A percentile compares a stretch with the other conserved stretches of the same genome.
These are phyloP conservation scores for Micrasema minimum DNA, from an alignment of 1,140 invertebrate species.

Conservation along the genomic window DNA sequence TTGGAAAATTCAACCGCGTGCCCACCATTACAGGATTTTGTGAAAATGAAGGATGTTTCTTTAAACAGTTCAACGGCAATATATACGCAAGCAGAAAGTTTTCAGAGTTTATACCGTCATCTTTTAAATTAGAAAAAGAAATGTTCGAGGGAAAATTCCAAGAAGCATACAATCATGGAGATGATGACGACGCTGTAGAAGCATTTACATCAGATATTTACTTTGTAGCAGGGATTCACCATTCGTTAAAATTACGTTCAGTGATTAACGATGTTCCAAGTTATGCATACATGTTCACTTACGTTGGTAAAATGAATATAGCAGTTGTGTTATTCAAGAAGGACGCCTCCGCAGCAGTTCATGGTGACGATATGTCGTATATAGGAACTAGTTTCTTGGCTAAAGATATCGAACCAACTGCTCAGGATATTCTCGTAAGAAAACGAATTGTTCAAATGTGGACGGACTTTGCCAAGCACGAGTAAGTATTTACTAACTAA, in stretches of 20 bases:
- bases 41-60: constrained; percentile 59
- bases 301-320: constrained; percentile 61
- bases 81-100: constrained; percentile 56
- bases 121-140: constrained; percentile 55
- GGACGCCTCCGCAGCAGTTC: constrained; percentile 58
- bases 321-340: constrained; percentile 58
- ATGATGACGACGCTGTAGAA: constrained; percentile 55
- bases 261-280: constrained; percentile 50
- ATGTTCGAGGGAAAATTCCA: constrained; percentile 56
- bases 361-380: constrained; percentile 62
- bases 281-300: constrained; percentile 61
- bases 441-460: constrained; percentile 64
- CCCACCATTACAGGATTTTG: constrained; percentile 61
- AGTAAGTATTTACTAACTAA: constrained; percentile 56
- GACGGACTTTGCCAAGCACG: constrained; percentile 66
- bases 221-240: constrained; percentile 60
- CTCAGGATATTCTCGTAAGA: constrained; percentile 57
- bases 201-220: constrained; percentile 61
- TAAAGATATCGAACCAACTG: constrained; percentile 51
- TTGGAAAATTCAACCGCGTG: constrained; percentile 59
- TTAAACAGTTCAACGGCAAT: constrained; percentile 46
- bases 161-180: constrained; percentile 55
- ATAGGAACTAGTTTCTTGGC: constrained; percentile 56
- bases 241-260: constrained; percentile 48
- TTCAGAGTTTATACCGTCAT: constrained; percentile 56